These are phyloP conservation scores for Dorcus hopei DNA, from an alignment of 2,888 invertebrate genomes.

Conservation along the genomic window DNA sequence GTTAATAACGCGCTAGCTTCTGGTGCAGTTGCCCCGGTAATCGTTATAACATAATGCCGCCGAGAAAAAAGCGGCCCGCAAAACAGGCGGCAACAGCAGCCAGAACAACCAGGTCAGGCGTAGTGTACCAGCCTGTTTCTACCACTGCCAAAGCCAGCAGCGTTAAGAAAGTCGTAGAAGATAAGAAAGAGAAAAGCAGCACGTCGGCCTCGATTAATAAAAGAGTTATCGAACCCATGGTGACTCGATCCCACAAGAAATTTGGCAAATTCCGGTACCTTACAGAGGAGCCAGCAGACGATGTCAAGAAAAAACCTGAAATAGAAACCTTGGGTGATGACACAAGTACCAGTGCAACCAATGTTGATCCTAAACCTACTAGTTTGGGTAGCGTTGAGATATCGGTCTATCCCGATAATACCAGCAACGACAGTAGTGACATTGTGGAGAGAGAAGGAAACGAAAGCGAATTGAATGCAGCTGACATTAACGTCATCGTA, in stretches of 20 bases:
- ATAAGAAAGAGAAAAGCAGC: constrained; percentile 2
- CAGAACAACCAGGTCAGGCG: constrained; percentile 18
- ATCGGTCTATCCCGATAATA: no score
- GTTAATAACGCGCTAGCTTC: no score
- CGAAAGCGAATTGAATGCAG: constrained; percentile 51
- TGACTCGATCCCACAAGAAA: constrained; percentile 49
- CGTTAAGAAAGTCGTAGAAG: constrained; percentile 1
- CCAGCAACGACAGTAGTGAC: no score
- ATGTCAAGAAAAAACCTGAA: constrained; percentile 13
- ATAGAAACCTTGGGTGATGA: neutral
- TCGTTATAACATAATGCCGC: constrained; percentile 18
- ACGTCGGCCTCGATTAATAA: neutral
- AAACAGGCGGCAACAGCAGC: constrained; percentile 12
- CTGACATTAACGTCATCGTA: constrained; percentile 42
- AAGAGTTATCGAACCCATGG: constrained; percentile 5
- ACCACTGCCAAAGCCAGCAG: neutral
- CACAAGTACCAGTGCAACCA: constrained; percentile 21
- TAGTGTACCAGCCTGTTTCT: constrained; percentile 7
- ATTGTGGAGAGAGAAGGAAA: no score
- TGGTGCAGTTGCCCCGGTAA: neutral
- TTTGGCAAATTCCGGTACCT: constrained; percentile 58
- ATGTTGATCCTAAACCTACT: constrained; percentile 38
- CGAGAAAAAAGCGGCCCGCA: constrained; percentile 22
- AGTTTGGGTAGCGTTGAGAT: no score
- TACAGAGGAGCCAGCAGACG: constrained; percentile 37